Evolutionary conservation across 2,888 invertebrate species (phyloP).

Genomic region (Dryococelus australis): DNA sequence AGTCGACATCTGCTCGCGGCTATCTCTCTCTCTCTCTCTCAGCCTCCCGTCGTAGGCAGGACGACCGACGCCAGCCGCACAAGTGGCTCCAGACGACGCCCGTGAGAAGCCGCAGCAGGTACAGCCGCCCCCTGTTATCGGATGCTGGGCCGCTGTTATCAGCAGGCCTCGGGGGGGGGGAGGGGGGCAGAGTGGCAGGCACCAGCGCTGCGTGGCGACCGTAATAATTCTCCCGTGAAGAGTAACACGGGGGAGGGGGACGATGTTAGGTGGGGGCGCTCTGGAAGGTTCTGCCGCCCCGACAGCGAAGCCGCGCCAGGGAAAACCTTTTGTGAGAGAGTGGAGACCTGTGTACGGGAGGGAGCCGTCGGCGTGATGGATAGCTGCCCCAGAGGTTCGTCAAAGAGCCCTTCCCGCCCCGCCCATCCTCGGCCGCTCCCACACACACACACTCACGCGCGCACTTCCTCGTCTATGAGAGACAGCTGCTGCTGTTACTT

Average conservation of each 20-base stretch:
- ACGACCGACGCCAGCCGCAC: neutral
- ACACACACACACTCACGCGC: neutral
- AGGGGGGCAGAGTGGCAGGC: neutral
- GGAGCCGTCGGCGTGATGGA: neutral
- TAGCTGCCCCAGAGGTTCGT: conserved; percentile 16
- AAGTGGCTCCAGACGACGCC: neutral
- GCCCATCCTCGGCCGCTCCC: neutral
- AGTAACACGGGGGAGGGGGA: neutral
- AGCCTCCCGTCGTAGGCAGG: neutral
- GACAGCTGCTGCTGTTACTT: neutral
- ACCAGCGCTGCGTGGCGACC: neutral
- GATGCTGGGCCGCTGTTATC: conserved; percentile 10
- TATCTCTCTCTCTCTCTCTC: too few relatives aligned
- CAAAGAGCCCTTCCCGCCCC: neutral
- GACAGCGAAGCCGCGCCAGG: neutral
- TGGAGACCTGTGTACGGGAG: neutral
- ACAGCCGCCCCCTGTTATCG: neutral
- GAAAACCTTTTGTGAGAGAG: neutral
- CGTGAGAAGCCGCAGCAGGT: conserved; percentile 1
- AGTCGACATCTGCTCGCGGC: too few relatives aligned
- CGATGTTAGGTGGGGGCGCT: neutral
- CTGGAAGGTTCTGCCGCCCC: too few relatives aligned
- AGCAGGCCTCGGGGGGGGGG: neutral
- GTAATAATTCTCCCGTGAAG: neutral
- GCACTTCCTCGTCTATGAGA: neutral